Conservation (phyloP, 2,888 invertebrate genomes). For the Phymatocera aterrima region DNA sequence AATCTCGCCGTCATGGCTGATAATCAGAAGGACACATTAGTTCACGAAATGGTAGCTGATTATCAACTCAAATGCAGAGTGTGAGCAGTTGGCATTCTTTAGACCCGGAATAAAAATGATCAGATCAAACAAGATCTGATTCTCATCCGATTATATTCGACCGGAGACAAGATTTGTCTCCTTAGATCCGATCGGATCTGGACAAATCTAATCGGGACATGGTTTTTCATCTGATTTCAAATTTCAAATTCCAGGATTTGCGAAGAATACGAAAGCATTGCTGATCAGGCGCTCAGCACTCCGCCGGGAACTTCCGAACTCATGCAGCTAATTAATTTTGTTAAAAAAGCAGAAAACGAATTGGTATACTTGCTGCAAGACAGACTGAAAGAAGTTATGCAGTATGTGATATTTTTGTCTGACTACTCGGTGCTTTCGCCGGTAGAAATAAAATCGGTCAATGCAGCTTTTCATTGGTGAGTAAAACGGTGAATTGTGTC, state of each 20-base stretch:
- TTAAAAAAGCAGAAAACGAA: constrained; percentile 84
- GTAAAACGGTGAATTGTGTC: constrained; percentile 14
- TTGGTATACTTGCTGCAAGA: constrained; percentile 86
- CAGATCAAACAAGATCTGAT: no score
- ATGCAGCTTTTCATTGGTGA: constrained; percentile 90
- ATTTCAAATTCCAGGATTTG: constrained; percentile 80
- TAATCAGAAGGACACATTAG: constrained; percentile 81
- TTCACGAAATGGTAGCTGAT: constrained; percentile 86
- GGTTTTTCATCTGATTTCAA: constrained; percentile 4
- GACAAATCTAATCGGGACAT: no score
- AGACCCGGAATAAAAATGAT: no score
- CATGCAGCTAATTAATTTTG: constrained; percentile 88
- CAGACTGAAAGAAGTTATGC: constrained; percentile 81
- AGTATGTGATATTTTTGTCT: constrained; percentile 88
- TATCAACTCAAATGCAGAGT: constrained; percentile 87
- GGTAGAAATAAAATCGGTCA: constrained; percentile 92
- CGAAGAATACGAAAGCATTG: constrained; percentile 89
- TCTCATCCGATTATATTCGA: no score
- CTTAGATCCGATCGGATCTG: no score
- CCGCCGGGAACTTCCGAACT: constrained; percentile 91
- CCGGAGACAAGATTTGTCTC: no score
- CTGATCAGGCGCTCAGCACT: constrained; percentile 85
- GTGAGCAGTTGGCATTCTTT: no score
- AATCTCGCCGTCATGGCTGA: constrained; percentile 83
- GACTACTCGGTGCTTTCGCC: constrained; percentile 89